Percentiles rank a stretch among this genome's conserved stretches.
Evolutionary conservation across 2,113 vertebrate genomes (phyloP).

Genomic region (Rhizomys pruinosus): DNA sequence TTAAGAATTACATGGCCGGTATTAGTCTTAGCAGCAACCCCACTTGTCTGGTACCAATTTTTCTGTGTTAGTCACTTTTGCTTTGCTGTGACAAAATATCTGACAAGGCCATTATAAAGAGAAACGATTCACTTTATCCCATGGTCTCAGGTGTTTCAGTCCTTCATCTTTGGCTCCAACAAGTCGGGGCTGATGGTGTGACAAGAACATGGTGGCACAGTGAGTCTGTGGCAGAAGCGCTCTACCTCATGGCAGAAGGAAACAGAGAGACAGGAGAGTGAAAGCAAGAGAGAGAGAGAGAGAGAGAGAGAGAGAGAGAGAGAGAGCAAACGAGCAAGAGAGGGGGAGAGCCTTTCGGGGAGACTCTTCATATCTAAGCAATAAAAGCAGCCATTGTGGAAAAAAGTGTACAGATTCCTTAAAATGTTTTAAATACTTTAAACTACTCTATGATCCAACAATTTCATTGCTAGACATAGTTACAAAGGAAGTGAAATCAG

Average conservation of each 20-base stretch:
- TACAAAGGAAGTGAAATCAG: background rate
- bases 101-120: background rate
- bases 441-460: background rate
- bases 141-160: background rate
- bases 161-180: background rate
- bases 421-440: background rate
- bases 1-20: background rate
- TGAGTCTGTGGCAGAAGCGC: background rate
- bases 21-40: background rate
- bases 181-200: background rate
- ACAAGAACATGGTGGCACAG: background rate
- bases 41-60: background rate
- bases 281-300: background rate
- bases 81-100: background rate
- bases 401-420: background rate
- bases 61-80: background rate
- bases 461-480: background rate
- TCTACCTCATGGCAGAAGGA: background rate
- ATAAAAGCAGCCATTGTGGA: background rate
- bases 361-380: background rate
- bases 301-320: background rate
- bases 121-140: background rate
- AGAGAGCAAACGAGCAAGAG: background rate
- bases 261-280: too few relatives aligned
- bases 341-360: too few relatives aligned